phyloP scores from a whole-genome alignment of 2,113 vertebrate genomes.

The Maccullochella peelii region DNA sequence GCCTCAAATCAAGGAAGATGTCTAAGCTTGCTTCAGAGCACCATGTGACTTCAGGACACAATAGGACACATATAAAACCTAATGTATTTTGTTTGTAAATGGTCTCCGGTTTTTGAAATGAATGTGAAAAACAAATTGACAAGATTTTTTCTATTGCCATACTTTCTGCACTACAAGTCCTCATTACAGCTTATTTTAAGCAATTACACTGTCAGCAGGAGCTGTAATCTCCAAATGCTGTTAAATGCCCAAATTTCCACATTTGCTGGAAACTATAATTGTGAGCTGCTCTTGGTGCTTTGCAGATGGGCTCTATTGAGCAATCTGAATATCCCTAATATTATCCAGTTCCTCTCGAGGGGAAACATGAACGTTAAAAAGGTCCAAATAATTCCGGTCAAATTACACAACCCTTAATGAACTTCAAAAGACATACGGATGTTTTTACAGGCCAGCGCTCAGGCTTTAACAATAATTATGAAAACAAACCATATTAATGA shows the following conservation, averaged over 20 bases:
- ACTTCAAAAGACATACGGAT: slow-evolving; percentile 79
- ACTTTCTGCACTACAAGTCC: slow-evolving; percentile 65
- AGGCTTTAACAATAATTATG: slow-evolving; percentile 79
- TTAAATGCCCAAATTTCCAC: slow-evolving; percentile 74
- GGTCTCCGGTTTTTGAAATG: slow-evolving; percentile 49
- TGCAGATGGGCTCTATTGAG: slow-evolving; percentile 72
- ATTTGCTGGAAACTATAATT: slow-evolving; percentile 79
- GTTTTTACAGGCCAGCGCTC: slow-evolving; percentile 77
- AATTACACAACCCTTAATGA: slow-evolving; percentile 78
- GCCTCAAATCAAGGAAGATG: neutral
- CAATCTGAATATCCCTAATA: slow-evolving; percentile 78
- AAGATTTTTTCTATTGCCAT: slow-evolving; percentile 57
- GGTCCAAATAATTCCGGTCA: slow-evolving; percentile 74
- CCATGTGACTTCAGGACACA: slow-evolving; percentile 22
- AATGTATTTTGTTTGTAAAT: slow-evolving; percentile 46
- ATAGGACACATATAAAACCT: slow-evolving; percentile 4
- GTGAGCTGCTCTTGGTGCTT: slow-evolving; percentile 66
- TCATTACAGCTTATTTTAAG: slow-evolving; percentile 75
- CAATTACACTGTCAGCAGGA: slow-evolving; percentile 80
- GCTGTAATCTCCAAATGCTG: slow-evolving; percentile 78
- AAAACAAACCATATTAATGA: slow-evolving; percentile 83
- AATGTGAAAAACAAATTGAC: slow-evolving; percentile 67
- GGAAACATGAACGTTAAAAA: slow-evolving; percentile 69
- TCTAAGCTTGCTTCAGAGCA: neutral
- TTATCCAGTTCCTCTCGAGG: slow-evolving; percentile 74